A percentile compares a stretch with the other conserved stretches of the same genome.
Evolutionary conservation across 1,140 invertebrate species (phyloP).

Genomic region (Bilobella aurantiaca): DNA sequence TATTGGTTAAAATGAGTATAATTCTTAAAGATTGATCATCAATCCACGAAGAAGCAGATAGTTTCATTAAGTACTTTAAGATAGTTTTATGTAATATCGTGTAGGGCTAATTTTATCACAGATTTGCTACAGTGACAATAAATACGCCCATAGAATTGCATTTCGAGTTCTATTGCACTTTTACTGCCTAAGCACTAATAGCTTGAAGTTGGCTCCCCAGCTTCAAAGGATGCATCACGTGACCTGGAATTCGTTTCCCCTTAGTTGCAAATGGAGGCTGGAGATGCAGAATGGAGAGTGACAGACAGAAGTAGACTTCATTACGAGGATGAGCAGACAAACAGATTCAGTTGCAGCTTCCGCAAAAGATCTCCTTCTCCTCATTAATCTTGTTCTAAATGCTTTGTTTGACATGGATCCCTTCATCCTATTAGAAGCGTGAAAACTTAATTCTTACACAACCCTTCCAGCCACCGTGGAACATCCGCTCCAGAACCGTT

Average conservation of each 20-base stretch:
- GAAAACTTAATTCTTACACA: constrained; percentile 20
- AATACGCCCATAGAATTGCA: too few species aligned
- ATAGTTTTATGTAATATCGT: too few species aligned
- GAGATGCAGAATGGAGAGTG: background rate
- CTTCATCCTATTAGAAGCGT: constrained; percentile 36
- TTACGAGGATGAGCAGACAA: background rate
- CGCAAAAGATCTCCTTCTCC: constrained; percentile 9
- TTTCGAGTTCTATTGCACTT: too few species aligned
- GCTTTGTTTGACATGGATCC: constrained; percentile 36
- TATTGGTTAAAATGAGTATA: background rate
- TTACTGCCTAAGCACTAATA: too few species aligned
- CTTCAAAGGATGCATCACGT: too few species aligned
- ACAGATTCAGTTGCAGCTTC: background rate
- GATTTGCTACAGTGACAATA: too few species aligned
- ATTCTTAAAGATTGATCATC: too few species aligned
- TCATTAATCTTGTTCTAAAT: constrained; percentile 36
- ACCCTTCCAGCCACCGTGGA: background rate
- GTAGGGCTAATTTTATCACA: too few species aligned
- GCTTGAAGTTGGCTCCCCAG: too few species aligned
- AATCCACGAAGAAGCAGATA: too few species aligned
- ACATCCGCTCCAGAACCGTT: background rate
- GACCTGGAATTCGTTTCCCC: too few species aligned
- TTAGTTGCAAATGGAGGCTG: too few species aligned
- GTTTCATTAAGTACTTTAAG: background rate
- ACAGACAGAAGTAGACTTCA: constrained; percentile 6